A percentile compares a stretch with the other conserved stretches of the same genome.
These are phyloP conservation scores for Clarias laeviceps DNA, from an alignment of 2,797 vertebrate species.

Conservation along the genomic window DNA sequence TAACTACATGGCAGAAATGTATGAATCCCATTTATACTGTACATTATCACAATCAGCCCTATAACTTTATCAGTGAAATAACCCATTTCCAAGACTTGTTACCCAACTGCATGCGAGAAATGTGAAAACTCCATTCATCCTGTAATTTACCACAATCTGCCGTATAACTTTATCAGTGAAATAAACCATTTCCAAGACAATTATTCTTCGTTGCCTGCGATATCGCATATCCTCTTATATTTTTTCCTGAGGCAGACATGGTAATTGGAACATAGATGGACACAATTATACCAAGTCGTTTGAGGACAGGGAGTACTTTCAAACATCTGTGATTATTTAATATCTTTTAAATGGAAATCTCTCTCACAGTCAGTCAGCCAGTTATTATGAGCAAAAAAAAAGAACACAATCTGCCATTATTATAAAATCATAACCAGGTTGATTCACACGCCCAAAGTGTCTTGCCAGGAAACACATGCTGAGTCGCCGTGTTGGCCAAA, in stretches of 20 bases:
- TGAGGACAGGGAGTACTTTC: slow-evolving; percentile 47
- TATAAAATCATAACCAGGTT: slow-evolving; percentile 59
- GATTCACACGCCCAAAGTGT: slow-evolving; percentile 44
- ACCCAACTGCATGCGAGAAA: neutral
- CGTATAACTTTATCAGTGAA: neutral
- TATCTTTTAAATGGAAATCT: slow-evolving; percentile 51
- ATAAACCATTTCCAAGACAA: neutral
- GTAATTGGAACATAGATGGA: slow-evolving; percentile 36
- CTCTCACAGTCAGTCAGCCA: slow-evolving; percentile 36
- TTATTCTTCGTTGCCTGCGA: neutral
- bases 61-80: neutral
- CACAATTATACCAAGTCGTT: slow-evolving; percentile 43
- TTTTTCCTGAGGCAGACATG: slow-evolving; percentile 32
- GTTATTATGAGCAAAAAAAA: slow-evolving; percentile 49
- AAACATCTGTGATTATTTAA: slow-evolving; percentile 59
- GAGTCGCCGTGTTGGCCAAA: slow-evolving; percentile 43
- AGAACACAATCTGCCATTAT: slow-evolving; percentile 50
- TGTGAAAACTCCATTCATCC: neutral
- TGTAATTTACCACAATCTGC: neutral
- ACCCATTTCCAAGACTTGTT: neutral
- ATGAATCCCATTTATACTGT: neutral
- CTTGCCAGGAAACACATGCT: slow-evolving; percentile 55
- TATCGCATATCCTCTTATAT: slow-evolving; percentile 16
- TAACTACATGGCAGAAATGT: neutral
- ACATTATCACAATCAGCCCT: neutral